Conservation (phyloP, 2,797 vertebrate genomes). For the Rhabdomys pumilio region DNA sequence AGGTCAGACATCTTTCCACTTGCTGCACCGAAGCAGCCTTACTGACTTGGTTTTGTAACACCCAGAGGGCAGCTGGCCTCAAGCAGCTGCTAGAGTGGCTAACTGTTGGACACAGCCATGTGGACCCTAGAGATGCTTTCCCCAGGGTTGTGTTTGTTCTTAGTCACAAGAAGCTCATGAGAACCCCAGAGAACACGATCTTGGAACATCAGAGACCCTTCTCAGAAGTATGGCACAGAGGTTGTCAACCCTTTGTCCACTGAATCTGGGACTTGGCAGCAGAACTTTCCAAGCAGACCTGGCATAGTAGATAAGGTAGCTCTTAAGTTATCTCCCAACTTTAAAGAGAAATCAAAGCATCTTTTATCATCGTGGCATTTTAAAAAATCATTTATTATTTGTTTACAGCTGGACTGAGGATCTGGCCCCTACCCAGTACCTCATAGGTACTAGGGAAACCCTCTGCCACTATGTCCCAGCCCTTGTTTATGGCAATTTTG, state of each 20-base stretch:
- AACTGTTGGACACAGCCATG: not conserved
- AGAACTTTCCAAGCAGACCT: not conserved
- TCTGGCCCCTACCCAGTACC: not conserved
- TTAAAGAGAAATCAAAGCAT: not conserved
- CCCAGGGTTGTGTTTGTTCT: not conserved
- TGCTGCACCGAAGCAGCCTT: not conserved
- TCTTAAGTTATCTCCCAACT: constrained; percentile 15
- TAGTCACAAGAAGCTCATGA: not conserved
- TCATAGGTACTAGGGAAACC: not conserved
- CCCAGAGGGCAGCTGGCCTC: not conserved
- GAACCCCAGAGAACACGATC: not conserved
- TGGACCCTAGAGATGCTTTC: not conserved
- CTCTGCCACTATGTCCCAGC: not conserved
- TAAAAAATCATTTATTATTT: not conserved
- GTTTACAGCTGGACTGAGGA: not conserved
- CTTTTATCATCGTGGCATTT: constrained; percentile 10
- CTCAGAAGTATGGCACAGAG: not conserved
- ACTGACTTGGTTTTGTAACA: not conserved
- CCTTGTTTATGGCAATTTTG: constrained; percentile 46
- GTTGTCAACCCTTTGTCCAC: not conserved
- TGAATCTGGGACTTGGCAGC: not conserved
- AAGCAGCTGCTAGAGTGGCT: not conserved
- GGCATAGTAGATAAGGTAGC: not conserved
- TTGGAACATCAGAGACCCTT: not conserved
- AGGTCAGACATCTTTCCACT: not conserved